Evolutionary conservation across 2,113 vertebrate genomes (phyloP).

Genomic region (Peromyscus leucopus): DNA sequence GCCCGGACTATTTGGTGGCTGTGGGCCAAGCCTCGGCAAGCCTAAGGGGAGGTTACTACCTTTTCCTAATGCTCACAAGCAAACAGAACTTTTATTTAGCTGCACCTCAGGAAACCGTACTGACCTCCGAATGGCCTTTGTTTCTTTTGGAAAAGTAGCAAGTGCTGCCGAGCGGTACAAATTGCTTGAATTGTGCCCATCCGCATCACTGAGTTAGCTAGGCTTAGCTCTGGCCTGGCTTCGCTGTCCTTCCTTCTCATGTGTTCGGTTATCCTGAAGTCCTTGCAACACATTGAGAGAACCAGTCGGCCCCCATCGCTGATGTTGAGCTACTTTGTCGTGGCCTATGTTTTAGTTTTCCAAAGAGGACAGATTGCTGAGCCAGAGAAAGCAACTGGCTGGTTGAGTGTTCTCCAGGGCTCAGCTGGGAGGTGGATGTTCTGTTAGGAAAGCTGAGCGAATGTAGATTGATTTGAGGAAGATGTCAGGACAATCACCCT

Average conservation of each 20-base stretch:
- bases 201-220: background rate
- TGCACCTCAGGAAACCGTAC: conserved; percentile 48
- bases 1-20: background rate
- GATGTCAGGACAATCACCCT: background rate
- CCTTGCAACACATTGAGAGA: background rate
- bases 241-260: background rate
- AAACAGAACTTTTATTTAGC: conserved; percentile 62
- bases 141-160: conserved; percentile 64
- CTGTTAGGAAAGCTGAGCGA: background rate
- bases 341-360: background rate
- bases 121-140: conserved; percentile 58
- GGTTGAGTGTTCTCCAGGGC: background rate
- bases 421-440: background rate
- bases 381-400: background rate
- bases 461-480: background rate
- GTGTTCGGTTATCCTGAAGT: background rate
- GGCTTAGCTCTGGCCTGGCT: background rate
- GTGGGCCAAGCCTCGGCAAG: background rate
- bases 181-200: background rate
- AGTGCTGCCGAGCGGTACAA: conserved; percentile 66
- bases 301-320: background rate
- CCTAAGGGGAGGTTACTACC: background rate
- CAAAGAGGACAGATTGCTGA: background rate
- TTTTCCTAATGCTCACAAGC: conserved; percentile 15
- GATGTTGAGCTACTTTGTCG: background rate